These are phyloP conservation scores for Crenichthys baileyi DNA, from an alignment of 2,797 vertebrate genomes.

Conservation along the genomic window DNA sequence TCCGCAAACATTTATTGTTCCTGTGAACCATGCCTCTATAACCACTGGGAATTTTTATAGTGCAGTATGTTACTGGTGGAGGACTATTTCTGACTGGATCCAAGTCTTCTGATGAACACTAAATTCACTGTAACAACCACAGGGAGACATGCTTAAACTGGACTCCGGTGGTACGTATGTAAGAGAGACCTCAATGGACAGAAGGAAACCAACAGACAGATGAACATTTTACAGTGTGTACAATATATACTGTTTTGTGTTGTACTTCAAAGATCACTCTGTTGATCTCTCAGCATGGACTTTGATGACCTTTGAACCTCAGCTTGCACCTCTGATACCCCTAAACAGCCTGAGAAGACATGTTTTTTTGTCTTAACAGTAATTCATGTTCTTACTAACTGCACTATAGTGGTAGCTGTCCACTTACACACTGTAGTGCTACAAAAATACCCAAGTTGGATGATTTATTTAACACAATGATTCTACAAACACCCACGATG, in stretches of 20 bases:
- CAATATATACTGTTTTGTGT: slow-evolving; percentile 29
- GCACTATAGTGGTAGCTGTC: slow-evolving; percentile 49
- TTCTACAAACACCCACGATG: slow-evolving; percentile 9
- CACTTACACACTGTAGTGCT: slow-evolving; percentile 33
- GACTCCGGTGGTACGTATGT: slow-evolving; percentile 13
- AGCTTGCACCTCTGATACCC: slow-evolving; percentile 53
- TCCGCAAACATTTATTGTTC: slow-evolving; percentile 37
- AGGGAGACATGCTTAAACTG: neutral
- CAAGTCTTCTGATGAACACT: slow-evolving; percentile 30
- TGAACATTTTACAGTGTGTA: slow-evolving; percentile 12
- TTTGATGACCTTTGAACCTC: slow-evolving; percentile 67
- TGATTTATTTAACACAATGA: slow-evolving; percentile 20
- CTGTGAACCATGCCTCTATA: slow-evolving; percentile 29
- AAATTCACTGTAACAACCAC: neutral
- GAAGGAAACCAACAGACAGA: slow-evolving; percentile 4
- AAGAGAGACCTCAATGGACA: slow-evolving; percentile 13
- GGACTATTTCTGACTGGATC: slow-evolving; percentile 25
- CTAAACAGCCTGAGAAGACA: slow-evolving; percentile 60
- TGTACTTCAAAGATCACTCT: slow-evolving; percentile 34
- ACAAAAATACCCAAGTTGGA: slow-evolving; percentile 9
- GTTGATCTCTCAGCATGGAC: slow-evolving; percentile 49
- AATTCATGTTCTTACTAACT: slow-evolving; percentile 62
- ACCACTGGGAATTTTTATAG: slow-evolving; percentile 30
- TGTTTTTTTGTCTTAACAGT: slow-evolving; percentile 74
- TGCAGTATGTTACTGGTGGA: slow-evolving; percentile 37